A percentile compares a stretch with the other conserved stretches of the same genome.
These are phyloP conservation scores for Papilio polytes DNA, from an alignment of 1,140 invertebrate genomes.

Conservation along the genomic window DNA sequence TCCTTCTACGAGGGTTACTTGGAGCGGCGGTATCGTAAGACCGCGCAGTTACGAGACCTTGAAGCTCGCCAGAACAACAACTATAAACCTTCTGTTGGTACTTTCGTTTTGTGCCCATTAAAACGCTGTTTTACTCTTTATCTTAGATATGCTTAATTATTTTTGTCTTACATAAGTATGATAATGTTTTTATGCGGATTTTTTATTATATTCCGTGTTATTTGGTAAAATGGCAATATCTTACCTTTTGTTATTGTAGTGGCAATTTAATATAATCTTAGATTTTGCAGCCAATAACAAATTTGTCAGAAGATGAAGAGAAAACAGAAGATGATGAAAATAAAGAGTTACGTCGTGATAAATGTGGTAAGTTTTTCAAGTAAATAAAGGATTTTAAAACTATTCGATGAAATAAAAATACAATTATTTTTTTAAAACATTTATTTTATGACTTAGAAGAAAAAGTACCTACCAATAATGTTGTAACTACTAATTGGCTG, in stretches of 20 bases:
- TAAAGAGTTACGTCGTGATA: constrained; percentile 39
- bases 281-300: constrained; percentile 41
- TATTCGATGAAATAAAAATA: no score
- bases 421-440: no score
- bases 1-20: constrained; percentile 84
- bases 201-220: no score
- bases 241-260: no score
- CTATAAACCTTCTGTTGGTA: constrained; percentile 71
- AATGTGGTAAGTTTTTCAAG: constrained; percentile 35
- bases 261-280: neutral
- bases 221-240: no score
- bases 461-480: no score
- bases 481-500: neutral
- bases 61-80: constrained; percentile 65
- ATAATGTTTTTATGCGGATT: no score
- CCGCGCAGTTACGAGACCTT: constrained; percentile 60
- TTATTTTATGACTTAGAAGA: no score
- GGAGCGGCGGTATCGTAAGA: constrained; percentile 63
- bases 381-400: no score
- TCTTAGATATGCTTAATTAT: no score
- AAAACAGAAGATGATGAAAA: constrained; percentile 39
- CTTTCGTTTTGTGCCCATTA: constrained; percentile 48
- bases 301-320: constrained; percentile 30
- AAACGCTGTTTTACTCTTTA: no score
- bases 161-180: no score